These are phyloP conservation scores for Trachythela sp. DNA, from an alignment of 64 coral and sea anemone species.

Conservation along the genomic window DNA sequence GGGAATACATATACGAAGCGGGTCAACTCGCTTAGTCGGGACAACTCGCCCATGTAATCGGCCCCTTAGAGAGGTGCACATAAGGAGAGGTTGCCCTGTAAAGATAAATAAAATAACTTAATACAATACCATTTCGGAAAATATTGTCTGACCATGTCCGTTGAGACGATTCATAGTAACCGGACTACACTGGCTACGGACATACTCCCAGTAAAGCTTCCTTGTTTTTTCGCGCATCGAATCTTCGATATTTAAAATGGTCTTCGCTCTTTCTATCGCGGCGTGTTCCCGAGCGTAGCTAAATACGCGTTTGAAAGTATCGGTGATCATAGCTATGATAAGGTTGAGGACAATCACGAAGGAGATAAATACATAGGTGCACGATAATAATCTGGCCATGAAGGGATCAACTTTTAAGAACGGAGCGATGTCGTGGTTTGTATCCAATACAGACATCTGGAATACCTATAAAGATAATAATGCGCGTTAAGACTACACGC, in stretches of 20 bases:
- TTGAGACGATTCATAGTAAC: not conserved
- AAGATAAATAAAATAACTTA: no score
- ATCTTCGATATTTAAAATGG: conserved; percentile 10
- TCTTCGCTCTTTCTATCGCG: conserved; percentile 13
- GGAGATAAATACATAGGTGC: not conserved
- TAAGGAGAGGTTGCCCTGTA: no score
- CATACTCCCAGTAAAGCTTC: not conserved
- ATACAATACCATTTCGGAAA: not conserved
- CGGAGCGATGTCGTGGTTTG: not conserved
- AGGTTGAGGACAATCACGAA: conserved; percentile 10
- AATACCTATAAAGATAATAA: not conserved
- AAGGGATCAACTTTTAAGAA: conserved; percentile 1
- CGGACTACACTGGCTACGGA: not conserved
- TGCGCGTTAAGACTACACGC: not conserved
- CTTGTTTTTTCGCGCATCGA: not conserved
- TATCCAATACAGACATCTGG: not conserved
- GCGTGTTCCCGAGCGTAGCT: conserved; percentile 10
- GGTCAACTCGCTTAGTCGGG: no score
- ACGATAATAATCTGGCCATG: not conserved
- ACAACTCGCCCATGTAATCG: no score
- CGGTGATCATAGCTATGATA: not conserved
- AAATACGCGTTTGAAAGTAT: not conserved
- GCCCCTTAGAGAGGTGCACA: no score
- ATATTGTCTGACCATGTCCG: not conserved
- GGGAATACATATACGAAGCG: no score